Evolutionary conservation across 2,113 vertebrate genomes (phyloP), one percentile per base, ranked within the genome.

Genomic region (Scomber japonicus): DNA sequence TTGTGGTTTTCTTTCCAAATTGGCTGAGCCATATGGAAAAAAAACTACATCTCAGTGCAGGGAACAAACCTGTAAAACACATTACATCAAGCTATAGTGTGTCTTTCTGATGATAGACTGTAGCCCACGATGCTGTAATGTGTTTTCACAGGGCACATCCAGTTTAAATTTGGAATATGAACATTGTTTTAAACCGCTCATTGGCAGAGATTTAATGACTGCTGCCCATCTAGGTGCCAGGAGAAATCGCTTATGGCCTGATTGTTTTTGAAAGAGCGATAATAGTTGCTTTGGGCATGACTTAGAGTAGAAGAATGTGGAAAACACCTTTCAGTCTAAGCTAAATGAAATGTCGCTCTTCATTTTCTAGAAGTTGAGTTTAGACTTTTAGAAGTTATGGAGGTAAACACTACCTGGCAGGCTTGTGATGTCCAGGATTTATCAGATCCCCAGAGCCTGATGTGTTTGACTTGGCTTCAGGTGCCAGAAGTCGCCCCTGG

Each of bases 1-100:
- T 92, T 92, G 88, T 89, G 86, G 75, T 80, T 92, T 91, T 83
- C 51, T 83, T 82, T 90, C 89, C 73, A 90, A 90, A 90, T 88
- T 56, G 83, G 66, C 57, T 4, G 46, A 75, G 48, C 64, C 88
- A 71, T 88, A 80, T 89, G 78, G 85, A 13, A 17, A 51, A 51
- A 76, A 69, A 53, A 72, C 7, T 8, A 63, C 53, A 80, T 53
- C 35, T 56, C 21, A 72, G 51, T 56, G 49, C 59, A 63, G 69
- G 45, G 71, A 89, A 77, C 55, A 30, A 69, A 87, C 61, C 92
- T 92, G 90, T 86, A 84, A 92, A 92, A 93, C 24, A 53, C 79
- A 92, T 93, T 85, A 90, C 69, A 77, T 71, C 27, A 48, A 63
- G 46, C 75, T 88, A 71, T 77, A 84, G 45, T 61, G 67, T 53